These are phyloP conservation scores for Oxyura jamaicensis DNA, from an alignment of 2,113 vertebrate species.

Conservation along the genomic window DNA sequence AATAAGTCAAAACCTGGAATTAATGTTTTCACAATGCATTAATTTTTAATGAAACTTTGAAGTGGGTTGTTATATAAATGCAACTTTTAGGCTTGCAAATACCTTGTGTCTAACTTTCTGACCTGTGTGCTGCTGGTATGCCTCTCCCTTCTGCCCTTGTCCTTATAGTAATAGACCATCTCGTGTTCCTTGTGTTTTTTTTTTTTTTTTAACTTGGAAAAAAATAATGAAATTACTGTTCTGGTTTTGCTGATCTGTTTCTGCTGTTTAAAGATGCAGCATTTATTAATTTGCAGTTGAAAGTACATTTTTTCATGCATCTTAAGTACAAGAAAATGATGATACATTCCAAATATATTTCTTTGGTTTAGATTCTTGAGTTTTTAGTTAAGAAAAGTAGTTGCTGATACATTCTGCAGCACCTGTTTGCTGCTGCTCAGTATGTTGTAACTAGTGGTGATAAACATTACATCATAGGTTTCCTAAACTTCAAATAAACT, in stretches of 20 bases:
- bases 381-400: not conserved
- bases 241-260: slow-evolving; percentile 50
- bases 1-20: not conserved
- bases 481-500: not conserved
- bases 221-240: slow-evolving; percentile 33
- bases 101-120: slow-evolving; percentile 63
- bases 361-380: not conserved
- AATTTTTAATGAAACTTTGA: not conserved
- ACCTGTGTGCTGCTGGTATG: slow-evolving; percentile 66
- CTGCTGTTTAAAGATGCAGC: slow-evolving; percentile 74
- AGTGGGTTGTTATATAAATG: not conserved
- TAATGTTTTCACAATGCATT: not conserved
- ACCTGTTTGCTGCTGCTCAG: not conserved
- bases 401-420: not conserved
- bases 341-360: not conserved
- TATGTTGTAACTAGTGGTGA: not conserved
- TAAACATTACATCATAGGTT: not conserved
- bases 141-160: slow-evolving; percentile 64
- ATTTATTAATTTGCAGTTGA: not conserved
- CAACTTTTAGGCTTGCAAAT: slow-evolving; percentile 53
- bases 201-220: not conserved
- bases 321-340: not conserved
- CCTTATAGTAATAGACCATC: slow-evolving; percentile 52
- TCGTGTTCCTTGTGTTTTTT: slow-evolving; percentile 35
- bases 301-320: not conserved